These are phyloP conservation scores for Drosophila helvetica DNA, from an alignment of 2,888 invertebrate genomes.

Conservation along the genomic window DNA sequence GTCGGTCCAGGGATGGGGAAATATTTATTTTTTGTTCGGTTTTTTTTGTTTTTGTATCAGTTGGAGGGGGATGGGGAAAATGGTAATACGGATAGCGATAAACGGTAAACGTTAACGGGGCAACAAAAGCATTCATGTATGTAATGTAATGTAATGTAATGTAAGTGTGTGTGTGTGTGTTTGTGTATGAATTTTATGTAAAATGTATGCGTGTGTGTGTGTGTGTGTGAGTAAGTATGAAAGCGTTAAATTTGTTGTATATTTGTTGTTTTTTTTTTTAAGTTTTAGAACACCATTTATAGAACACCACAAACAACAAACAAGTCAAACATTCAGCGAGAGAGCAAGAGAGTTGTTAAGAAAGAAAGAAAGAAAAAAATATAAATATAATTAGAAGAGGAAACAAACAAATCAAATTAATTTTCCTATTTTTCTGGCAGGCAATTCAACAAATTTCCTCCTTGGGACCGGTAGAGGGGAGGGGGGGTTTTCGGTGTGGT, in stretches of 20 bases:
- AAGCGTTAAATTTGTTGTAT: conserved; percentile 69
- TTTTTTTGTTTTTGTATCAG: conserved; percentile 3
- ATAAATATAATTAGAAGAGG: conserved; percentile 20
- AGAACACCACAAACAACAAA: conserved; percentile 78
- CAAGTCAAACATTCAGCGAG: conserved; percentile 79
- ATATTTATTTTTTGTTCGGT: conserved; percentile 33
- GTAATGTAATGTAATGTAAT: neutral
- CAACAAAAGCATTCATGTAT: conserved; percentile 73
- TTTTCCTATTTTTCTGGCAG: conserved; percentile 53
- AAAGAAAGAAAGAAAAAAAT: conserved; percentile 50
- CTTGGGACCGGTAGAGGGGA: neutral
- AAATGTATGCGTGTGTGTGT: conserved; percentile 17
- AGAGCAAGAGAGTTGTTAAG: conserved; percentile 57
- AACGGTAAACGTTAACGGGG: conserved; percentile 53
- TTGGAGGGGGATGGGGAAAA: neutral
- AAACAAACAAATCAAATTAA: conserved; percentile 68
- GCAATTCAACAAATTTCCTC: neutral
- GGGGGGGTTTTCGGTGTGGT: neutral
- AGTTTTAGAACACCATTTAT: conserved; percentile 53
- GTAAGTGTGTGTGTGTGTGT: conserved; percentile 13
- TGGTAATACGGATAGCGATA: conserved; percentile 20
- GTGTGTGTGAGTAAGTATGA: conserved; percentile 66
- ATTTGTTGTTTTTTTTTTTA: conserved; percentile 48
- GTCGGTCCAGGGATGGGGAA: conserved; percentile 12
- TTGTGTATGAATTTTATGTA: conserved; percentile 8